These are phyloP conservation scores for Hylaeus volcanicus DNA, from an alignment of 1,140 invertebrate genomes.

Conservation along the genomic window DNA sequence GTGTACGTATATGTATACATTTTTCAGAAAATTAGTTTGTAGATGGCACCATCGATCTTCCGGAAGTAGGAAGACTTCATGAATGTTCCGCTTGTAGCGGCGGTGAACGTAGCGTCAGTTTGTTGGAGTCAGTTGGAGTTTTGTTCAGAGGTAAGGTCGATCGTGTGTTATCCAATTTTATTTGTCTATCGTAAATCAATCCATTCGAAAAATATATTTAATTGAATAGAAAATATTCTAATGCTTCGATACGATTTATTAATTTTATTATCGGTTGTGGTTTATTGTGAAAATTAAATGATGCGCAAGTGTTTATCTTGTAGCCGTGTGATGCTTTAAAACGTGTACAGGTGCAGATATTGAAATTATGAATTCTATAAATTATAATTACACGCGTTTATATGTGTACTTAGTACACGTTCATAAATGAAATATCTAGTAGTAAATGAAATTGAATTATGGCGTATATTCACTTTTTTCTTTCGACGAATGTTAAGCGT, in stretches of 20 bases:
- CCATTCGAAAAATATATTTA: neutral
- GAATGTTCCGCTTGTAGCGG: neutral
- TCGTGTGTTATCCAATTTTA: constrained; percentile 33
- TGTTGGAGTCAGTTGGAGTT: constrained; percentile 20
- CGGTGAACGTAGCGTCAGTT: constrained; percentile 27
- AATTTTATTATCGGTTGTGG: constrained; percentile 1
- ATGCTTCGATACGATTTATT: neutral
- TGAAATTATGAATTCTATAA: neutral
- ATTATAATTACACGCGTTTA: neutral
- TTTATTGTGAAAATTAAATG: neutral
- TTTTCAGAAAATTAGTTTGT: neutral
- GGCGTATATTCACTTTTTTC: neutral
- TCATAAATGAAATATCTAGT: neutral
- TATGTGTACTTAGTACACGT: neutral
- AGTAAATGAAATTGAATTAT: neutral
- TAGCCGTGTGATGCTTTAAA: neutral
- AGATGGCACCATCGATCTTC: constrained; percentile 32
- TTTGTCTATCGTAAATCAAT: constrained; percentile 29
- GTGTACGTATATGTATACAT: neutral
- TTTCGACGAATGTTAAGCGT: constrained; percentile 1
- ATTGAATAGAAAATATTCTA: neutral
- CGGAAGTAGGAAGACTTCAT: neutral
- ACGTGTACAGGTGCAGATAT: neutral
- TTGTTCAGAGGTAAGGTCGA: constrained; percentile 28
- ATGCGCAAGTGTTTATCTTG: constrained; percentile 8